Evolutionary conservation across 2,797 vertebrate species (phyloP), one percentile per base, ranked within the genome.

Genomic region (Coreius guichenoti): DNA sequence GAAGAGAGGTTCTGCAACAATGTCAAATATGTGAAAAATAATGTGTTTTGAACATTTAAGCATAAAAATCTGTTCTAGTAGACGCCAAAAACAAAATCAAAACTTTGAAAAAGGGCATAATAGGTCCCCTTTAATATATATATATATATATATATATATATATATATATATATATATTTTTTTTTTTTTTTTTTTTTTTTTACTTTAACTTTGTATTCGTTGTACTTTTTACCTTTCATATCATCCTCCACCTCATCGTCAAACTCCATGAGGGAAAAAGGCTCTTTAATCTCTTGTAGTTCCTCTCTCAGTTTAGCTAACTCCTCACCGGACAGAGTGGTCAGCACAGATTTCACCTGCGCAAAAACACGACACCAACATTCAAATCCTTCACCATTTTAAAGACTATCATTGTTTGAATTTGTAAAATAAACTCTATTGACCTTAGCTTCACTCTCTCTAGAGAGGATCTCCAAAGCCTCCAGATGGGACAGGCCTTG

Each of bases 401-500:
- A 39, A 56, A 80, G 14, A 49, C 11, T 49, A 54, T 16, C 23
- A 43, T 8, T 54, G 21, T 29, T 54, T 76, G 54, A 49, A 17
- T 26, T 29, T 36, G 7, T 26, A 9, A 33, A 45, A 29, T 29
- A 61, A 61, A 0, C 8, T 54, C 19, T 14, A 47, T 4, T 69
- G 36, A 99, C 98, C 97, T 99, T 99, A 45, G 96, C 94, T 92
- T 98, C 97, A 86, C 98, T 98, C 91, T 99, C 97, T 89, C 94
- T 94, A 61, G 98, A 99, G 92, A 99, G 94, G 90, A 99, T 97
- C 95, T 99, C 98, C 91, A 99, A 95, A 80, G 98, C 98, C 93
- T 99, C 98, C 31, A 99, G 95, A 94, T 99, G 97, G 0, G 98
- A 96, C 91, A 99, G 95, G 82, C 98, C 98, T 93, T 99, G 98